These are phyloP conservation scores for Alethe castanea DNA, from an alignment of 2,113 vertebrate species.

Conservation along the genomic window DNA sequence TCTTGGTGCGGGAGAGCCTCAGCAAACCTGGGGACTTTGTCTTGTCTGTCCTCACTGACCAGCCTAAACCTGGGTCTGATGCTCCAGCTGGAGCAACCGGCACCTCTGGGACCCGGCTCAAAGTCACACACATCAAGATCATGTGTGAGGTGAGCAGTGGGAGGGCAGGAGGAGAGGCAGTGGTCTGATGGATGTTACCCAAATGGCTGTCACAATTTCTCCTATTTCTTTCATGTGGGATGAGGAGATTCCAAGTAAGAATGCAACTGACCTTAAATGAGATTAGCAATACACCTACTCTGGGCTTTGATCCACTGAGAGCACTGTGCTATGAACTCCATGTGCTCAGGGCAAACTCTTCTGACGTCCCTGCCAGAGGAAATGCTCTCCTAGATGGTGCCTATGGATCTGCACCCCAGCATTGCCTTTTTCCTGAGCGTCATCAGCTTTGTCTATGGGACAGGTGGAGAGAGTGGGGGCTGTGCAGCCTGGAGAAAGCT, in stretches of 20 bases:
- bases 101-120: slow-evolving; percentile 63
- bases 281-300: background rate
- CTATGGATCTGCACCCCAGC: background rate
- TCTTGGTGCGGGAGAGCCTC: slow-evolving; percentile 92
- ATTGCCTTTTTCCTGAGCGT: accelerated
- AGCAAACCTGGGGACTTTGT: slow-evolving; percentile 97
- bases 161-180: background rate
- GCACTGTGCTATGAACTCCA: accelerated
- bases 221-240: background rate
- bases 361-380: background rate
- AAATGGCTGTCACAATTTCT: background rate
- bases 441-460: background rate
- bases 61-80: slow-evolving; percentile 67
- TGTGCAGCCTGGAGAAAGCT: background rate
- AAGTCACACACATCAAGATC: slow-evolving; percentile 93
- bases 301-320: background rate
- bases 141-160: slow-evolving; percentile 84
- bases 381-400: background rate
- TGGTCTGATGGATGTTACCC: background rate
- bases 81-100: slow-evolving; percentile 1
- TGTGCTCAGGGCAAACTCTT: background rate
- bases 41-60: slow-evolving; percentile 85
- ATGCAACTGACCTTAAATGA: background rate
- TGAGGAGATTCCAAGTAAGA: background rate
- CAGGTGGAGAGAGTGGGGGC: background rate